Evolutionary conservation across 2,797 vertebrate species (phyloP).

Genomic region (Amblyraja radiata): DNA sequence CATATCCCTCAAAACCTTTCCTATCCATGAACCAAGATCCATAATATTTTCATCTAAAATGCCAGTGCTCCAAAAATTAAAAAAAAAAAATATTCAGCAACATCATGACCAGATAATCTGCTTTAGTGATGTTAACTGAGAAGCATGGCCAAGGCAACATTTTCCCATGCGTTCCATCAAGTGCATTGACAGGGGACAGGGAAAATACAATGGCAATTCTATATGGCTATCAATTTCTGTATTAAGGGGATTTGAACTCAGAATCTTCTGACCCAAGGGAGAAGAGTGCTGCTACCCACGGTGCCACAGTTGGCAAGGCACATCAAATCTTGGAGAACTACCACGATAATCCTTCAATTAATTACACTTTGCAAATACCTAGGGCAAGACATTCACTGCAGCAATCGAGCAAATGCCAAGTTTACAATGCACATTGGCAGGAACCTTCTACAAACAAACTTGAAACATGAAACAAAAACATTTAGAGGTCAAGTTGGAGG

Average conservation of each 20-base stretch:
- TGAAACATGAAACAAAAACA: neutral
- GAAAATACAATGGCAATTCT: too few species aligned
- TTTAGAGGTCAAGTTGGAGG: neutral
- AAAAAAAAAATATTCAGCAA: too few species aligned
- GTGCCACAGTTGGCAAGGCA: neutral
- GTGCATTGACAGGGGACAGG: too few species aligned
- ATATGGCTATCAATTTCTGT: too few species aligned
- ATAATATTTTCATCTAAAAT: too few species aligned
- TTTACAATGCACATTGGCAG: neutral
- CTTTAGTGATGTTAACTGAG: too few species aligned
- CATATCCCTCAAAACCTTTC: too few species aligned
- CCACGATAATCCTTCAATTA: neutral
- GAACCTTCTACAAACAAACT: neutral
- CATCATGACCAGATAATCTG: too few species aligned
- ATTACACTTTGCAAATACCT: neutral
- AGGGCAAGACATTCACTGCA: neutral
- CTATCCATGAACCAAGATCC: too few species aligned
- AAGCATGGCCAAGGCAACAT: too few species aligned
- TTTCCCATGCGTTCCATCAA: too few species aligned
- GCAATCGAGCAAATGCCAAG: neutral
- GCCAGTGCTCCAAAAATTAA: too few species aligned
- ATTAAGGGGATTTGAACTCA: neutral
- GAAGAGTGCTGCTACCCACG: neutral
- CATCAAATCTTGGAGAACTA: neutral
- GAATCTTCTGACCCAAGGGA: neutral